Evolutionary conservation across 2,113 vertebrate genomes (phyloP).

Genomic region (Cryptotis parvus): DNA sequence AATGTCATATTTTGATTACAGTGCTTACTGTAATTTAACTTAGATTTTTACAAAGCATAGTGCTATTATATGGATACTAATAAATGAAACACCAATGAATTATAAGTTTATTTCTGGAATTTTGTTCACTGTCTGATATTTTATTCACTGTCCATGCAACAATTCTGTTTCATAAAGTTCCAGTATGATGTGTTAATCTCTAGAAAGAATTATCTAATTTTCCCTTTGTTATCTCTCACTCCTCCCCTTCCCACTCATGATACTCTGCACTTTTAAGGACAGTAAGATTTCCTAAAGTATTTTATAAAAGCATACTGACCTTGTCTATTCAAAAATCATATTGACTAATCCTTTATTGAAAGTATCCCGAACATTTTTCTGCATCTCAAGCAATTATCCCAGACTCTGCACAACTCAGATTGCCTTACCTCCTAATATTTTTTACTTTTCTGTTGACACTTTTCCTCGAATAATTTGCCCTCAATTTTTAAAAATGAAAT

Average conservation of each 20-base stretch:
- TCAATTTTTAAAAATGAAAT: not conserved
- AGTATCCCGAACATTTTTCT: not conserved
- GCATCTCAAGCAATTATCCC: not conserved
- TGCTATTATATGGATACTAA: not conserved
- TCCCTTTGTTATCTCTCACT: not conserved
- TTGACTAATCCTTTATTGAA: not conserved
- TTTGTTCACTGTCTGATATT: too few species aligned
- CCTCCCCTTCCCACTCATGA: not conserved
- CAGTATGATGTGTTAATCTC: not conserved
- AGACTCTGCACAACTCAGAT: not conserved
- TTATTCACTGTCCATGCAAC: too few species aligned
- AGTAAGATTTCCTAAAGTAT: not conserved
- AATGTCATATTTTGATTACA: not conserved
- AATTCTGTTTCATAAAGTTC: not conserved
- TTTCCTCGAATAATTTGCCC: not conserved
- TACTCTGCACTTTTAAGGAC: not conserved
- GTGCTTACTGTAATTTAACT: not conserved
- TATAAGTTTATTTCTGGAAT: not conserved
- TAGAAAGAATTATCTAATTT: not conserved
- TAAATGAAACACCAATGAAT: not conserved
- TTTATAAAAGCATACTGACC: not conserved
- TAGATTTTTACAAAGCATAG: not conserved
- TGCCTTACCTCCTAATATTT: not conserved
- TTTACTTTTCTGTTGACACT: not conserved
- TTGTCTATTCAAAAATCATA: not conserved